Conservation (phyloP, 53 echinoderm and acorn worm genomes). For the Crossaster papposus region DNA sequence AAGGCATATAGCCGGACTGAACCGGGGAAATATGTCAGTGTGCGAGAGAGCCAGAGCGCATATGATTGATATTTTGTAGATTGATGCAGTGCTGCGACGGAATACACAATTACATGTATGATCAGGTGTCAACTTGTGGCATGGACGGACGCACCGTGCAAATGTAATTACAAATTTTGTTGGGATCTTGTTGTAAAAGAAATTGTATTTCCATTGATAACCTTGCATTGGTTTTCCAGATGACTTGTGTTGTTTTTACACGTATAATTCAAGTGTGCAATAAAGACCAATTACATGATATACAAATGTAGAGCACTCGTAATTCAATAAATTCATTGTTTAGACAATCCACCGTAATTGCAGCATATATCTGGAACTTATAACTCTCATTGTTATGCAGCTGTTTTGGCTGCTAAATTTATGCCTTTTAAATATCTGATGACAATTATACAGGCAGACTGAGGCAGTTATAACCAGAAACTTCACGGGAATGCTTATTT, state of each 20-base stretch:
- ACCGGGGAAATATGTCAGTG: background rate
- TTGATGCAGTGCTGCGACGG: background rate
- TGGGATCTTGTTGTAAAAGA: background rate
- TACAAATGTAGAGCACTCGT: background rate
- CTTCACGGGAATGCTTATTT: too few species aligned
- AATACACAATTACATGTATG: constrained; percentile 43
- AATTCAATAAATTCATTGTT: background rate
- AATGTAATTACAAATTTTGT: background rate
- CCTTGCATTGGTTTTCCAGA: background rate
- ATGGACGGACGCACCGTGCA: background rate
- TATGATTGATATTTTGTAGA: constrained; percentile 11
- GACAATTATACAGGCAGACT: too few species aligned
- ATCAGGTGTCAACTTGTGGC: constrained; percentile 55
- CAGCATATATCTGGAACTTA: too few species aligned
- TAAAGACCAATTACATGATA: background rate
- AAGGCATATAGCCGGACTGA: background rate
- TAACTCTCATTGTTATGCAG: too few species aligned
- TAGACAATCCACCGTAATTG: background rate
- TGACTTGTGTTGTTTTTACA: background rate
- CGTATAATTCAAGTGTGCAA: background rate
- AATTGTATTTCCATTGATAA: background rate
- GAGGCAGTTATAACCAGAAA: too few species aligned
- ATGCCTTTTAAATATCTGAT: too few species aligned
- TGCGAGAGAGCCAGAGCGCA: background rate
- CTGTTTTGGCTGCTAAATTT: too few species aligned